Evolutionary conservation across 2,888 invertebrate genomes (phyloP).

Genomic region (Brenthis ino): DNA sequence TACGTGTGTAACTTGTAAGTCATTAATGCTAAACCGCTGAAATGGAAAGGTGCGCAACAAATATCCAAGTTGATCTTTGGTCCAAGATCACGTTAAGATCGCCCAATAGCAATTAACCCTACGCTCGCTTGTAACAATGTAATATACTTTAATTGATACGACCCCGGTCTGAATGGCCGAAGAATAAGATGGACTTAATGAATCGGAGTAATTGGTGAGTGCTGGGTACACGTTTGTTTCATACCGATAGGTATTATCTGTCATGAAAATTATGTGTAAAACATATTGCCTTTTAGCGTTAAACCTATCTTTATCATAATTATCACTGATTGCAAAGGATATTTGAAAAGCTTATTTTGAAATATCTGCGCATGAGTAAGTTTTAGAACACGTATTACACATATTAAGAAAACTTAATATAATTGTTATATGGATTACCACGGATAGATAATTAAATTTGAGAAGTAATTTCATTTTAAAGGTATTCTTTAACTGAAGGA

Average conservation of each 20-base stretch:
- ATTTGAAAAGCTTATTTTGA: too few species aligned
- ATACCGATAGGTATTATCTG: not conserved
- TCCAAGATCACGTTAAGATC: constrained; percentile 67
- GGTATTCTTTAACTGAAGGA: too few species aligned
- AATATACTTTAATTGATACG: constrained; percentile 78
- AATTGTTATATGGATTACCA: too few species aligned
- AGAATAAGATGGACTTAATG: constrained; percentile 56
- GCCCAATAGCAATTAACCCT: constrained; percentile 78
- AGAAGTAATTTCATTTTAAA: too few species aligned
- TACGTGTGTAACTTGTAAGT: constrained; percentile 6
- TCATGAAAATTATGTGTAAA: constrained; percentile 11
- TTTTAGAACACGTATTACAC: too few species aligned
- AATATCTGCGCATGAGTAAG: too few species aligned
- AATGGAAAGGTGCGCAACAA: constrained; percentile 74
- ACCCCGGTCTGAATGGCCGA: constrained; percentile 65
- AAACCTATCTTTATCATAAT: constrained; percentile 3
- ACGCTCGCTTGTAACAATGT: constrained; percentile 66
- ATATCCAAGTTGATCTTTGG: constrained; percentile 47
- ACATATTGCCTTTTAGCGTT: not conserved
- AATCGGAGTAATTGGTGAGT: constrained; percentile 43
- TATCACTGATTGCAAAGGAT: not conserved
- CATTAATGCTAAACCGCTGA: constrained; percentile 41
- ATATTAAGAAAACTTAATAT: too few species aligned
- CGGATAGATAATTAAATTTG: too few species aligned
- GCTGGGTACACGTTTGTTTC: constrained; percentile 16